Evolutionary conservation across 2,797 vertebrate species (phyloP), one percentile per base, ranked within the genome.

Genomic region (Glossophaga mutica): DNA sequence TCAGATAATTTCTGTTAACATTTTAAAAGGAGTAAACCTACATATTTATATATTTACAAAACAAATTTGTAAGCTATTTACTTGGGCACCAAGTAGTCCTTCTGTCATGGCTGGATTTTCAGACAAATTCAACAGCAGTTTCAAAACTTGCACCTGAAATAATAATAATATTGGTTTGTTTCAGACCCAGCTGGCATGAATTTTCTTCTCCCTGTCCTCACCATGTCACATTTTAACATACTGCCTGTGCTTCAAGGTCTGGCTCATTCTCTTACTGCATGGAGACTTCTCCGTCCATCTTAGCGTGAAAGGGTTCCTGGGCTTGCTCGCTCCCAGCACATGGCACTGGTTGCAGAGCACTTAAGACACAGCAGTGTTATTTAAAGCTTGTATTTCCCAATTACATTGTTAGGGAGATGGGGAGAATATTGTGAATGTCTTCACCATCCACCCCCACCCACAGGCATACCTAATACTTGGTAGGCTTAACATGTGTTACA

Each of bases 51-150:
- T 46, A 57, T 93, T 87, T 87, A 91, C 7, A 90, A 89, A 94
- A 84, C 6, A 84, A 68, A 46, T n/a, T 90, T 19, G 46, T 55
- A 92, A 90, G 78, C 92, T 96, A 32, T 93, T 97, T 98, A 99
- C 99, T 98, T 99, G 99, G 97, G 99, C 98, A 98, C 98, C 98
- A 93, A 99, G 99, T 82, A 99, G 99, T 97, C 98, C 98, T 96
- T 98, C 98, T 97, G 99, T 98, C 98, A 99, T 99, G 97, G 99
- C 98, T 97, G 99, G 99, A 96, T 99, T 99, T 97, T 99, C 99
- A 87, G 99, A 99, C 97, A 99, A 98, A 98, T 99, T 99, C 97
- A 99, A 99, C 76, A 99, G 99, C 73, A 99, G 98, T 98, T 99
- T 99, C 93, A 99, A 98, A 96, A 99, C 98, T 70, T 99, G 99